Evolutionary conservation across 2,888 invertebrate species (phyloP), one percentile per base, ranked within the genome.

Genomic region (Pachycephus smyrnensis): DNA sequence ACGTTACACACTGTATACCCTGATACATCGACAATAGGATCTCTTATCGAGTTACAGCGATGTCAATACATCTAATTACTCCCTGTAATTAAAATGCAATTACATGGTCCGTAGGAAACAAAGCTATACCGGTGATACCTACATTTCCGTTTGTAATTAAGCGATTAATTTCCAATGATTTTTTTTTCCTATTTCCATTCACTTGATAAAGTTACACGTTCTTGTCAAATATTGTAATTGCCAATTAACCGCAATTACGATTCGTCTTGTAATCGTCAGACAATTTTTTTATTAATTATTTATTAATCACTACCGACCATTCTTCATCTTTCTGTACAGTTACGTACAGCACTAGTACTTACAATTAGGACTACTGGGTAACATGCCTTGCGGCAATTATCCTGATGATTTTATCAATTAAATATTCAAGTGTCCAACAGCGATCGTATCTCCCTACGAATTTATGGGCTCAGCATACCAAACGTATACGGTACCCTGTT

Each of bases 351-450:
- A 55, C 55, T 55, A 1, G 55, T 55, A 55, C 55, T 55, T 55
- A 23, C 15, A 55, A 55, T 55, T 55, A 55, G 40, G 55, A 15
- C 55, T 15, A 55, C 0, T 23, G 9, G 15, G 55, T 55, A 55
- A 55, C 55, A 23, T 9, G 0, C 55, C 55, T 55, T 55, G 73
- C 77, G 77, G 81, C 82, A 85, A 85, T 85, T 84, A 86, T 83
- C 69, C 78, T 83, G 81, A 86, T 84, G 82, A 84, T 82, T 79
- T 81, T 80, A 76, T 69, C 78, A 82, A 84, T 84, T 81, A 83
- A 83, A 83, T 83, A 84, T 84, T 82, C 55, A 83, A 85, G 73
- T 75, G 40, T 79, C 78, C 73, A 68, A 40, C 74, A 76, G 75
- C 81, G 82, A 84, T 84, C 82, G 82, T 82, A 85, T 86, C 84